Base-by-base conservation (phyloP, 1,140 invertebrate species). In the Trachymyrmex cornetzi region DNA sequence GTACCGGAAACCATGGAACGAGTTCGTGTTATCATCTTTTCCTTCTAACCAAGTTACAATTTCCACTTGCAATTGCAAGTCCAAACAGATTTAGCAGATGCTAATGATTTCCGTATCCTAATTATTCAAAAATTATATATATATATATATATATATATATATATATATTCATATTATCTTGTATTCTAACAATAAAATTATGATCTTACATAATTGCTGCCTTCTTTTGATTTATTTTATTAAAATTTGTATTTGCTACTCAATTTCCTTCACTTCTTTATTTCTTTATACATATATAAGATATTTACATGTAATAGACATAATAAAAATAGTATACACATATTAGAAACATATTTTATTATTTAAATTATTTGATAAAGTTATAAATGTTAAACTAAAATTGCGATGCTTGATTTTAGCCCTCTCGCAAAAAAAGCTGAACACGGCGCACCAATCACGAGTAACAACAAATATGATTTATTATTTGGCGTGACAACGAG, bases 401-500 rank as follows among this genome's bases (percentile, higher is more conserved):
- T n/a, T 63, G 9, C 12, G 11, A 12, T 61, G 59, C 2, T 48
- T 82, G 22, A 30, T 77, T 91, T 27, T 85, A 94, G 94, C 16
- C 92, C 93, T 88, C 86, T 89, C 11, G 77, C 91, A 6, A 96
- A 94, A 87, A 95, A 93, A 91, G 93, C 92, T 7, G 95, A 94
- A 74, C 95, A 95, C 82, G 94, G 95, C 3, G 94, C 95, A 27
- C 94, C 95, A 0, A 95, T 95, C 27, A 95, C 94, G 11, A 96
- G 95, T 81, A 95, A 95, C 88, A 96, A 95, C 88, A 95, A 97
- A 89, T 98, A 98, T 94, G 97, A 98, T 95, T 95, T 98, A 63
- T 95, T 98, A 85, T 98, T 98, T 93, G 98, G 98, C 53, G 98
- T 98, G 30, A 98, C 98, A 38, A 98, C 97, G 30, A 97, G 97